A percentile compares a stretch with the other conserved stretches of the same genome.
phyloP scores from a whole-genome alignment of 2,797 vertebrate genomes.

The Syncerus caffer region DNA sequence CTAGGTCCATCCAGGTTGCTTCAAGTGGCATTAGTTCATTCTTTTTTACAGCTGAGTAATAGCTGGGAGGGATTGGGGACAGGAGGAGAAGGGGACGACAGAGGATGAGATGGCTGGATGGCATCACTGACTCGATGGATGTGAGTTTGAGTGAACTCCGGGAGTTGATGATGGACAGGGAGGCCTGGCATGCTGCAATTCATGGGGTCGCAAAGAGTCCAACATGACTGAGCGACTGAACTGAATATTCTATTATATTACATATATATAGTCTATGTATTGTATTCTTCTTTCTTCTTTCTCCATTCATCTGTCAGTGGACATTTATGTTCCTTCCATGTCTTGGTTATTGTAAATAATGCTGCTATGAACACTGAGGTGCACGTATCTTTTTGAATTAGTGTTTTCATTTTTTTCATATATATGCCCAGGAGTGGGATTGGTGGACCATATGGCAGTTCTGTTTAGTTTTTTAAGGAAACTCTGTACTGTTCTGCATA shows the following conservation, averaged over 20 bases:
- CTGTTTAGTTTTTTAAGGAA: not conserved
- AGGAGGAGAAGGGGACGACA: no score
- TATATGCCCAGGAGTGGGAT: not conserved
- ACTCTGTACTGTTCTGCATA: not conserved
- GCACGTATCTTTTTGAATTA: not conserved
- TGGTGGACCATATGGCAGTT: not conserved
- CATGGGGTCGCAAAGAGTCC: no score
- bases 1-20: not conserved
- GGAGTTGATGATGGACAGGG: no score
- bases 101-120: no score
- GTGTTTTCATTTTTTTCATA: not conserved
- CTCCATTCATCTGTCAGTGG: not conserved
- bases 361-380: not conserved
- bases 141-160: no score
- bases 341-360: not conserved
- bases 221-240: no score
- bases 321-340: not conserved
- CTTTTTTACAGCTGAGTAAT: not conserved
- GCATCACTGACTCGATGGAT: no score
- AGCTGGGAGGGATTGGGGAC: no score
- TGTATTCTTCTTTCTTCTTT: no score
- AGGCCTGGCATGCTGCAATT: no score
- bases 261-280: no score
- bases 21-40: not conserved
- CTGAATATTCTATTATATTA: not conserved